Evolutionary conservation across 2,888 invertebrate species (phyloP), one percentile per base, ranked within the genome.

Genomic region (Andrena haemorrhoa): DNA sequence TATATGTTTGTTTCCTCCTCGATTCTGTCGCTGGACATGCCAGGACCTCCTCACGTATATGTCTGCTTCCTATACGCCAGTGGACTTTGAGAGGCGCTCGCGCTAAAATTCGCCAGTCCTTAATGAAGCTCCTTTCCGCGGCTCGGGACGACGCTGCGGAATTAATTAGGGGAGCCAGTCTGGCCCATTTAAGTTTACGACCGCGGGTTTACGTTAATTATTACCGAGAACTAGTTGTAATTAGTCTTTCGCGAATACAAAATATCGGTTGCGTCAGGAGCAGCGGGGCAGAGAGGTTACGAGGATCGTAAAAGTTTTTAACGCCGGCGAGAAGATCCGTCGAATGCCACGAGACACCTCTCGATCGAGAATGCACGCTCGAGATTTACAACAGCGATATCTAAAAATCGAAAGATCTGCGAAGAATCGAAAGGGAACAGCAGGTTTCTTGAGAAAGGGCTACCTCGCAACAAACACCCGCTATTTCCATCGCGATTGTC

Each of bases 121-220:
- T 88, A 88, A 88, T 89, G 88, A 88, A 89, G 88, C 88, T 83
- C 87, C 88, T 88, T 86, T 88, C 87, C 85, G 75, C 82, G 82
- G 82, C 75, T 71, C 83, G 78, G 75, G 86, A 81, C 87, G 88
- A 88, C 80, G 83, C 85, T 89, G 85, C 80, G 86, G 89, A 89
- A 88, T 88, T 88, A 88, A 88, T 88, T 88, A 89, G 89, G 89
- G 23, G 89, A 87, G 87, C 88, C 75, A 87, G 87, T 84, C 87
- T 87, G 88, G 80, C 86, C 87, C 89, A 86, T 89, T 88, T 88
- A 86, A 87, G 89, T 88, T 88, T 88, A 88, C 88, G 88, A 89
- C 80, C 89, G 85, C 83, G 86, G 83, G 86, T 86, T 88, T 84
- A 89, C 87, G 88, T 88, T 88, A 88, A 88, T 88, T 89, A 88